These are phyloP conservation scores for Anthoscopus minutus DNA, from an alignment of 2,113 vertebrate genomes.

Conservation along the genomic window DNA sequence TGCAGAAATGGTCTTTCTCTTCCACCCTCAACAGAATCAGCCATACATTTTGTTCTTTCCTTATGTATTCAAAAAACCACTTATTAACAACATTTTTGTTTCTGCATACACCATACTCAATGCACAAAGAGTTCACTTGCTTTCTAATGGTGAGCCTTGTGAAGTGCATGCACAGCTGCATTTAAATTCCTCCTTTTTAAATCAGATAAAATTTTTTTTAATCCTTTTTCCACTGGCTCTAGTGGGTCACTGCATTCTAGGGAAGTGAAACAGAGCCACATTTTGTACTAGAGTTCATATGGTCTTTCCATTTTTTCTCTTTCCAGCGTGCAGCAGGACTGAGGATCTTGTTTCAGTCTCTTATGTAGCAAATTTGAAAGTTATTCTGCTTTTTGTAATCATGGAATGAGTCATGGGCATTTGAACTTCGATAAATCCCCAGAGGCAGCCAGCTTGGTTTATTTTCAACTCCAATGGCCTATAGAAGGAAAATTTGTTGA, in stretches of 20 bases:
- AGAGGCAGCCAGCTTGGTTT: not conserved
- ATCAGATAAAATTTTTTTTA: not conserved
- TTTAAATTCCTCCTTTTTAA: not conserved
- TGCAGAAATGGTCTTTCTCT: not conserved
- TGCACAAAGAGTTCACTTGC: not conserved
- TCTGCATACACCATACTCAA: not conserved
- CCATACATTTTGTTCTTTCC: not conserved
- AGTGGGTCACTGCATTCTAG: not conserved
- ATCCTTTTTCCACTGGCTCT: not conserved
- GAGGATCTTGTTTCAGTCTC: not conserved
- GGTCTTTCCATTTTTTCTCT: not conserved
- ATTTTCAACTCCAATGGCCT: slow-evolving; percentile 30
- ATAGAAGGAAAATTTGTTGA: not conserved
- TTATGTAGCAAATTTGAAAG: not conserved
- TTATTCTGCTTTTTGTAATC: not conserved
- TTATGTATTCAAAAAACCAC: not conserved
- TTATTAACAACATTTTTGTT: not conserved
- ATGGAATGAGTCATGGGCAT: not conserved
- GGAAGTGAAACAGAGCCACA: not conserved
- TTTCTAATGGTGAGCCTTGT: not conserved
- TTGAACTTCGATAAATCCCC: slow-evolving; percentile 18
- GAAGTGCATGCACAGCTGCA: not conserved
- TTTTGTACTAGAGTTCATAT: not conserved
- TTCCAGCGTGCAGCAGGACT: not conserved
- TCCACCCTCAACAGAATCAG: not conserved